Conservation (phyloP, 1,140 invertebrate species). For the Kradibia gibbosae region DNA sequence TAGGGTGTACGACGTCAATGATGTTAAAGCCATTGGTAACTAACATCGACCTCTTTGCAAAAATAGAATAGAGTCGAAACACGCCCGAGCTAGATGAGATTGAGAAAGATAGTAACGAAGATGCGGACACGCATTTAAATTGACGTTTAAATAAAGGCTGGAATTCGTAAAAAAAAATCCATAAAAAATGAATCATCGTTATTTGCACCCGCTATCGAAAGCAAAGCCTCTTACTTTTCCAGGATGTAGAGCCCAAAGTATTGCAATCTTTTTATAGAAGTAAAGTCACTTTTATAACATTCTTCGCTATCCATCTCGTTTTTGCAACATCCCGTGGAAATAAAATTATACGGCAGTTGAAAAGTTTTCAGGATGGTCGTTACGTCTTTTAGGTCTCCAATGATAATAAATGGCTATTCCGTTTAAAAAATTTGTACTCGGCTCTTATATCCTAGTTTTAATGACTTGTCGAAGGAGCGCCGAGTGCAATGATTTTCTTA, state of each 20-base stretch:
- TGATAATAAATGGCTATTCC: no score
- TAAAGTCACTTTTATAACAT: not conserved
- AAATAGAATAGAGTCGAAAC: slow-evolving; percentile 31
- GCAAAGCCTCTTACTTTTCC: not conserved
- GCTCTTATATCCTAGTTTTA: no score
- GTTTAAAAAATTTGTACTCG: no score
- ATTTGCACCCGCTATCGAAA: not conserved
- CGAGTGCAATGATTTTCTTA: no score
- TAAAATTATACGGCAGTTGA: no score
- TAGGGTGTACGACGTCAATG: slow-evolving; percentile 65
- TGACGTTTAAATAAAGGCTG: slow-evolving; percentile 30
- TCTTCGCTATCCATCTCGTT: no score
- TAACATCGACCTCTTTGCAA: slow-evolving; percentile 9
- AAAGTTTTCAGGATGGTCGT: no score
- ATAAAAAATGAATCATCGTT: no score
- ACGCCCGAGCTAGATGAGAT: not conserved
- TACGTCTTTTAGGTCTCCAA: no score
- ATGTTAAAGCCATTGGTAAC: slow-evolving; percentile 63
- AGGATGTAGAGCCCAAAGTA: not conserved
- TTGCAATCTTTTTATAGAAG: not conserved
- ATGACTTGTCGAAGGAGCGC: no score
- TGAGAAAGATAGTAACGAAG: slow-evolving; percentile 27
- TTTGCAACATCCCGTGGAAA: no score
- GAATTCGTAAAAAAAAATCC: slow-evolving; percentile 25
- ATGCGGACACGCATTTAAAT: not conserved